Conservation (phyloP, 2,888 invertebrate genomes). For the Dione juno region DNA sequence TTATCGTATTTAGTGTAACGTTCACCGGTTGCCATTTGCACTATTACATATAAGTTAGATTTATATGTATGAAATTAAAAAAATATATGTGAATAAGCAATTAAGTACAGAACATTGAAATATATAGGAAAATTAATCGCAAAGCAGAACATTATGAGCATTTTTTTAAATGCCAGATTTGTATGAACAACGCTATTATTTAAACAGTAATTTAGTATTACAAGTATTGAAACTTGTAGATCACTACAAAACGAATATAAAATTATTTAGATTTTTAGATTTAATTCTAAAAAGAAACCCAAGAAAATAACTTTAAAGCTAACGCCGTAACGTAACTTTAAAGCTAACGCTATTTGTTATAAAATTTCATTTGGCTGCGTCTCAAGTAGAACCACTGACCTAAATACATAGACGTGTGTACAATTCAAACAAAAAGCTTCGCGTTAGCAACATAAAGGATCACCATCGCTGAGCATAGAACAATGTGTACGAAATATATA, state of each 20-base stretch:
- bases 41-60: not conserved
- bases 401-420: constrained; percentile 2
- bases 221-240: not conserved
- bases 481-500: not conserved
- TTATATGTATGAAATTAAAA: not conserved
- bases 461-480: constrained; percentile 21
- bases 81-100: too few relatives aligned
- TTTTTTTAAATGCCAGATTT: not conserved
- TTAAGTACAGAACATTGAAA: not conserved
- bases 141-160: not conserved
- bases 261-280: not conserved
- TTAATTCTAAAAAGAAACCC: not conserved
- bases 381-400: constrained; percentile 20
- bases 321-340: not conserved
- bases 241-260: not conserved
- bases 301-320: not conserved
- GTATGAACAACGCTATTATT: not conserved
- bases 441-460: constrained; percentile 10
- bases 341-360: not conserved
- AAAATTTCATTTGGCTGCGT: constrained; percentile 20
- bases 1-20: not conserved
- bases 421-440: constrained; percentile 11
- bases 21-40: constrained; percentile 1
- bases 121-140: not conserved
- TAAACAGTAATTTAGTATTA: not conserved